Percentiles rank a stretch among this genome's conserved stretches.
These are phyloP conservation scores for Drymodes brunneopygia DNA, from an alignment of 2,113 vertebrate genomes.

Conservation along the genomic window DNA sequence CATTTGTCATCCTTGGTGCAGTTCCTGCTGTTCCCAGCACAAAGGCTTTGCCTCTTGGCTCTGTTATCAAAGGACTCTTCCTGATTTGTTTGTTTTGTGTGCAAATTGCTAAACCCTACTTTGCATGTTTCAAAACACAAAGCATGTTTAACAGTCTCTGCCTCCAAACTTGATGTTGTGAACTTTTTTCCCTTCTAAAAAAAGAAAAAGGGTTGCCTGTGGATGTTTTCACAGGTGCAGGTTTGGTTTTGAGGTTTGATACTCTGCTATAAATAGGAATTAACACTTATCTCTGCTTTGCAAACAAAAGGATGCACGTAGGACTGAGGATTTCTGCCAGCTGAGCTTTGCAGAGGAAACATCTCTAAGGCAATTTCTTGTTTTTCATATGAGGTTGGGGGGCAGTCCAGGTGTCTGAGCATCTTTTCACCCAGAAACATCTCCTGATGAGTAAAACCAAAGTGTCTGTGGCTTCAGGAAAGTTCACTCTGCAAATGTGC, in stretches of 20 bases:
- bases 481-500: not conserved
- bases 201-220: not conserved
- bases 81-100: not conserved
- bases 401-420: not conserved
- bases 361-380: not conserved
- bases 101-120: not conserved
- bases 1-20: not conserved
- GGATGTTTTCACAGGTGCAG: not conserved
- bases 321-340: not conserved
- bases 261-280: not conserved
- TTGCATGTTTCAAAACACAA: not conserved
- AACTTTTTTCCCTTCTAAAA: not conserved
- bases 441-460: not conserved
- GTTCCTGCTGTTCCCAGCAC: not conserved
- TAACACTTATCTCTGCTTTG: not conserved
- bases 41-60: not conserved
- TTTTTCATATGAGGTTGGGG: rapidly evolving
- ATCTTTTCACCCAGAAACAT: not conserved
- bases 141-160: not conserved
- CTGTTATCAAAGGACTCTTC: not conserved
- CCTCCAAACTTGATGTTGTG: not conserved
- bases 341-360: not conserved
- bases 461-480: not conserved
- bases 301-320: not conserved
- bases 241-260: not conserved